phyloP scores from a whole-genome alignment of 2,113 vertebrate species.

The Pycnonotus jocosus region DNA sequence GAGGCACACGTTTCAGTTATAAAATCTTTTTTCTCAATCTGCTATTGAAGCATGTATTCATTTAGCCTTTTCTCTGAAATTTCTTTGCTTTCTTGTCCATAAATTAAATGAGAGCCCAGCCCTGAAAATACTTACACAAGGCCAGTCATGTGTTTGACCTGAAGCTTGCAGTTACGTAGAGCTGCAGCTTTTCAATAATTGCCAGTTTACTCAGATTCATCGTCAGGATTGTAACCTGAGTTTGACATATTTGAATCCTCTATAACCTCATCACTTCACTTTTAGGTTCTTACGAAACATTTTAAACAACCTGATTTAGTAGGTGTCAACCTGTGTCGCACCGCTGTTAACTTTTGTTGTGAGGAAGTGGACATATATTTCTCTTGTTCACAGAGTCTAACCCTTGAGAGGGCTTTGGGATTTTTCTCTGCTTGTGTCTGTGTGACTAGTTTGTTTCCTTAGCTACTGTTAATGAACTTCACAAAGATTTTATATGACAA shows the following conservation, averaged over 20 bases:
- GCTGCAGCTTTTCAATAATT: background rate
- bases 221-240: background rate
- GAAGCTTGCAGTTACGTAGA: background rate
- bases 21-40: background rate
- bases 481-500: background rate
- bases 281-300: background rate
- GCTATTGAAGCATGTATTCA: background rate
- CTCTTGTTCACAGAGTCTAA: background rate
- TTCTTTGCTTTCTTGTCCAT: background rate
- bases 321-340: background rate
- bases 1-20: accelerated
- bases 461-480: background rate
- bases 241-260: background rate
- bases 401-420: background rate
- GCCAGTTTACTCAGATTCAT: background rate
- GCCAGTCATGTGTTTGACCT: background rate
- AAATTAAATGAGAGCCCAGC: background rate
- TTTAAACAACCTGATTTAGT: background rate
- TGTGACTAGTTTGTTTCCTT: background rate
- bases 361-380: background rate
- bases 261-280: background rate
- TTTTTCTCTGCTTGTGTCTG: background rate
- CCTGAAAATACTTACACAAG: background rate
- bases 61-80: background rate
- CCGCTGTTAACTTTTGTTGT: background rate